These are phyloP conservation scores for Ictalurus furcatus DNA, from an alignment of 2,113 vertebrate genomes.

Conservation along the genomic window DNA sequence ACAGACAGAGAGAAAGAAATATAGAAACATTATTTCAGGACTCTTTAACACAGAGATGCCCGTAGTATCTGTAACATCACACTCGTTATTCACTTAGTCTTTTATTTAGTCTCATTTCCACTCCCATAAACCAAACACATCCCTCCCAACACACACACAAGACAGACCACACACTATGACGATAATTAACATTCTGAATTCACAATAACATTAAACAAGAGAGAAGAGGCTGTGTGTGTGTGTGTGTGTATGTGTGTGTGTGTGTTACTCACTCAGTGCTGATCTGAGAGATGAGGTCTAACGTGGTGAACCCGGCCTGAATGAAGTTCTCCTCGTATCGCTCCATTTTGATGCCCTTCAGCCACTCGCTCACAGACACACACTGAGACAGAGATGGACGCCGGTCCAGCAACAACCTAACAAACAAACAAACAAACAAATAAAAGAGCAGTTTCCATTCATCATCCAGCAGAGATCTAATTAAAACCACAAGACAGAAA, in stretches of 20 bases:
- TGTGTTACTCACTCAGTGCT: conserved; percentile 64
- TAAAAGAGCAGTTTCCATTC: background rate
- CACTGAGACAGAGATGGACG: conserved; percentile 61
- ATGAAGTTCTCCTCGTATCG: conserved; percentile 71
- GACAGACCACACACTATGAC: background rate
- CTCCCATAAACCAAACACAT: background rate
- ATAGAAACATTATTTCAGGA: background rate
- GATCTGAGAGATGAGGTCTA: conserved; percentile 65
- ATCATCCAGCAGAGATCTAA: background rate
- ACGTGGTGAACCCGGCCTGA: conserved; percentile 67
- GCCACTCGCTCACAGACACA: conserved; percentile 69
- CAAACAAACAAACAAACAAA: background rate
- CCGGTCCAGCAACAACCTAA: conserved; percentile 61
- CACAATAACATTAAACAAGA: background rate
- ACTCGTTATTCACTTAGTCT: background rate
- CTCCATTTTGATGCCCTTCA: conserved; percentile 72
- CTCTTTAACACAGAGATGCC: background rate
- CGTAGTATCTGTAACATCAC: background rate
- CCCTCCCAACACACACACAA: background rate
- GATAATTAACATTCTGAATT: background rate
- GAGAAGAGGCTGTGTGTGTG: background rate
- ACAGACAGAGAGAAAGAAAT: background rate
- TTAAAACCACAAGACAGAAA: background rate
- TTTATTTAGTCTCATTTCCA: background rate
- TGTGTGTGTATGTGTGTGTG: background rate